These are phyloP conservation scores for Chymomyza costata DNA, from an alignment of 1,140 invertebrate genomes.

Conservation along the genomic window DNA sequence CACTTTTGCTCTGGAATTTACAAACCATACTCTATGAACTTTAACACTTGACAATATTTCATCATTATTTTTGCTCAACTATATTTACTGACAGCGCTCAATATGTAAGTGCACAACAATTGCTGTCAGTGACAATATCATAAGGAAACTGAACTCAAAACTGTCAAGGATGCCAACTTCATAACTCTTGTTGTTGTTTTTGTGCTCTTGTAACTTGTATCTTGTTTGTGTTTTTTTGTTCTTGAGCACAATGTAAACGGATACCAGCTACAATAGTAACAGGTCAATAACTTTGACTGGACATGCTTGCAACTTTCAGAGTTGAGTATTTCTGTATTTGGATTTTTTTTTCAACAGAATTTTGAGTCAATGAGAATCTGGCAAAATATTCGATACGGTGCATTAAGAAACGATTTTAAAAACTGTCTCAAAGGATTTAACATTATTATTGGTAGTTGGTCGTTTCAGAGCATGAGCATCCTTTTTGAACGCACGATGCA, in stretches of 20 bases:
- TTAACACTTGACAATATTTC: not conserved
- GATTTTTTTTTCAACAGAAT: slow-evolving; percentile 33
- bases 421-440: slow-evolving; percentile 48
- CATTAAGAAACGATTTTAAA: slow-evolving; percentile 41
- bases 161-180: slow-evolving; percentile 27
- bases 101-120: slow-evolving; percentile 34
- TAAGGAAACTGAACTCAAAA: no score
- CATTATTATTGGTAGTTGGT: slow-evolving; percentile 31
- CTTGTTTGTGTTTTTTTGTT: slow-evolving; percentile 12
- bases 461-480: no score
- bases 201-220: slow-evolving; percentile 19
- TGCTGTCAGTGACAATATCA: slow-evolving; percentile 48
- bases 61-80: slow-evolving; percentile 2
- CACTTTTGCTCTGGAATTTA: slow-evolving; percentile 33
- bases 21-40: no score
- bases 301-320: slow-evolving; percentile 24
- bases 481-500: no score
- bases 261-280: slow-evolving; percentile 1
- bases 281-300: slow-evolving; percentile 21
- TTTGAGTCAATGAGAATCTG: slow-evolving; percentile 46
- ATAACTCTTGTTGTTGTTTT: slow-evolving; percentile 1
- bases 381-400: slow-evolving; percentile 14
- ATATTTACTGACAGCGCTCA: slow-evolving; percentile 32
- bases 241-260: slow-evolving; percentile 10
- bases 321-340: slow-evolving; percentile 13